phyloP scores from a whole-genome alignment of 2,797 vertebrate species.

The Cyclopterus lumpus region DNA sequence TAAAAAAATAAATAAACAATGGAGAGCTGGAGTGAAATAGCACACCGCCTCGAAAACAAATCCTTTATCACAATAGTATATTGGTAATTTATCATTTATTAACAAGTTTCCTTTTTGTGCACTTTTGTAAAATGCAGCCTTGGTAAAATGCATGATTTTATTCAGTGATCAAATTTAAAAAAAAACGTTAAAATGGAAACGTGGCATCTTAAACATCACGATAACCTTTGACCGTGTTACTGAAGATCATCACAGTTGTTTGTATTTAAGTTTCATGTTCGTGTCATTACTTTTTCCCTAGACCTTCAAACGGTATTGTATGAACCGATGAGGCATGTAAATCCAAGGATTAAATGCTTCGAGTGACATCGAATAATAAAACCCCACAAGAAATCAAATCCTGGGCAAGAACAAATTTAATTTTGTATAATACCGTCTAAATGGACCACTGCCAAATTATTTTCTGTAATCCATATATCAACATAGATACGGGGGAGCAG shows the following conservation, averaged over 20 bases:
- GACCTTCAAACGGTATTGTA: constrained; percentile 51
- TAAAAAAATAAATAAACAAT: constrained; percentile 19
- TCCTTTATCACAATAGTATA: constrained; percentile 3
- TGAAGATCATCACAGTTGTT: constrained; percentile 15
- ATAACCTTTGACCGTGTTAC: constrained; percentile 1
- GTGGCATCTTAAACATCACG: neutral
- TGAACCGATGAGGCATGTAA: constrained; percentile 54
- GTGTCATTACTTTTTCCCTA: constrained; percentile 20
- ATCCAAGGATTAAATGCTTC: constrained; percentile 75
- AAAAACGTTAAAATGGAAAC: neutral
- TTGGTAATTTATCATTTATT: neutral
- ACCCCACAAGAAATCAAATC: constrained; percentile 74
- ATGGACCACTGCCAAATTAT: constrained; percentile 74
- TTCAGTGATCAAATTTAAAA: neutral
- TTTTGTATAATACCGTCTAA: constrained; percentile 77
- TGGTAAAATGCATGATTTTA: neutral
- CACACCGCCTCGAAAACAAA: constrained; percentile 16
- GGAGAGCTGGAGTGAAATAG: constrained; percentile 30
- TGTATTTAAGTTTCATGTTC: constrained; percentile 15
- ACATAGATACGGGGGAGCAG: constrained; percentile 66
- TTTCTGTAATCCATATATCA: constrained; percentile 80
- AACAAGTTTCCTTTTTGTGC: constrained; percentile 13
- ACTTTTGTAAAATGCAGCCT: neutral
- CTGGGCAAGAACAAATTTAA: constrained; percentile 77
- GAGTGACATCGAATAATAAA: constrained; percentile 77